A percentile compares a stretch with the other conserved stretches of the same genome.
Evolutionary conservation across 1,140 invertebrate species (phyloP).

Genomic region (Eubasilissa regina): DNA sequence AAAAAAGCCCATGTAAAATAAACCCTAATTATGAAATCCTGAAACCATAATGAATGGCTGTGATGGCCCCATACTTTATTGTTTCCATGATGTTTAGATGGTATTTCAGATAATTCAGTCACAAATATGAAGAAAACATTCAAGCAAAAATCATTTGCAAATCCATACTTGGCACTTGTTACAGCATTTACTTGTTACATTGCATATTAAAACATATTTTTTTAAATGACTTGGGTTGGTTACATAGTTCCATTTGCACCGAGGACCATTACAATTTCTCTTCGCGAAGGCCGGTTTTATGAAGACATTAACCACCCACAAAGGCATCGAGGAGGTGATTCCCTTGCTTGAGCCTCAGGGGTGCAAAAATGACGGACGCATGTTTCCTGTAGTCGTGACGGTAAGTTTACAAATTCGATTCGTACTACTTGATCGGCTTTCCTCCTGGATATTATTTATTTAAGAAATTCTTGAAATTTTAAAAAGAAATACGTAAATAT

Average conservation of each 20-base stretch:
- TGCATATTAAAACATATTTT: too few relatives aligned
- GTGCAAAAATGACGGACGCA: constrained; percentile 32
- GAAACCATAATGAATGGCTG: background rate
- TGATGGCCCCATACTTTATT: background rate
- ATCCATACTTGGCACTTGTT: too few relatives aligned
- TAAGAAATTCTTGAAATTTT: too few relatives aligned
- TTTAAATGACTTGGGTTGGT: too few relatives aligned
- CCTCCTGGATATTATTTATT: too few relatives aligned
- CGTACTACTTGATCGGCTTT: constrained; percentile 20
- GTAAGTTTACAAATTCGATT: constrained; percentile 26
- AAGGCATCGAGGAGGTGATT: constrained; percentile 27
- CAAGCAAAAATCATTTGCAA: too few relatives aligned
- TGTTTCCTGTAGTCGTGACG: constrained; percentile 41
- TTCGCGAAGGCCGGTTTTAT: constrained; percentile 16
- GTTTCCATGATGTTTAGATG: background rate
- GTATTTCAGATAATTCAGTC: background rate
- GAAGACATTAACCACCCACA: constrained; percentile 56
- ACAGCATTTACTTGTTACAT: too few relatives aligned
- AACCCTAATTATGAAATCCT: background rate
- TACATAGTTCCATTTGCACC: constrained; percentile 7
- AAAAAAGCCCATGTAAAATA: too few relatives aligned
- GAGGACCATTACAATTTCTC: constrained; percentile 29
- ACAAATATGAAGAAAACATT: background rate
- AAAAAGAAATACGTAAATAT: too few relatives aligned
- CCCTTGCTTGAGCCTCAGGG: constrained; percentile 39